Conservation (phyloP, 2,888 invertebrate genomes). For the Tethea ocularis region DNA sequence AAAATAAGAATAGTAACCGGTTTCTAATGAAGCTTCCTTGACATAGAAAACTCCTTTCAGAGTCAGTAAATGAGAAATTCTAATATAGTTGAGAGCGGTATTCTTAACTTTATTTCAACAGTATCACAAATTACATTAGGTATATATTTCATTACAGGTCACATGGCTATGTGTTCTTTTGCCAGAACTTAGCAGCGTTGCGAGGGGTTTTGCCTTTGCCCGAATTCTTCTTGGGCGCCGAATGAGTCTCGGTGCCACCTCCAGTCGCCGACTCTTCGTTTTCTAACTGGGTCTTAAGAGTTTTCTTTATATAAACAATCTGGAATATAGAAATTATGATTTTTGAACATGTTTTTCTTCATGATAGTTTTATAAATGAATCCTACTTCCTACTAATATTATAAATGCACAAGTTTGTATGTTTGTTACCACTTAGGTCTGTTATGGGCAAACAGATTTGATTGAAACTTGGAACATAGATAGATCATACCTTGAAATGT, state of each 20-base stretch:
- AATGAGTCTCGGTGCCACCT: constrained; percentile 80
- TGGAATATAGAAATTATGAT: constrained; percentile 56
- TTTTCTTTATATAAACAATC: constrained; percentile 95
- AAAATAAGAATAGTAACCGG: too few relatives aligned
- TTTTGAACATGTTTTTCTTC: neutral
- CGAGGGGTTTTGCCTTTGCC: constrained; percentile 87
- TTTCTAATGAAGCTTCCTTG: too few relatives aligned
- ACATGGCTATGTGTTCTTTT: constrained; percentile 76
- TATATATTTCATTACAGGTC: constrained; percentile 12
- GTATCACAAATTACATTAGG: constrained; percentile 31
- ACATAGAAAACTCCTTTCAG: too few relatives aligned
- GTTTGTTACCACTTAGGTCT: too few relatives aligned
- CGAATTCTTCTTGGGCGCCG: constrained; percentile 90
- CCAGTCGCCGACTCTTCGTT: constrained; percentile 93
- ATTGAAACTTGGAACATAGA: too few relatives aligned
- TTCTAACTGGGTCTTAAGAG: constrained; percentile 92
- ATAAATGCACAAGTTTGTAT: too few relatives aligned
- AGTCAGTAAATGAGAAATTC: neutral
- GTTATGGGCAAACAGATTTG: too few relatives aligned
- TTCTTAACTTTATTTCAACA: constrained; percentile 28
- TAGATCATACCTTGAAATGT: too few relatives aligned
- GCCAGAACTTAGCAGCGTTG: constrained; percentile 88
- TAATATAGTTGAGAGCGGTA: constrained; percentile 11
- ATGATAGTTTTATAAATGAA: too few relatives aligned
- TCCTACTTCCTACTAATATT: too few relatives aligned